Evolutionary conservation across 2,797 vertebrate species (phyloP).

Genomic region (Telmatherina bonti): DNA sequence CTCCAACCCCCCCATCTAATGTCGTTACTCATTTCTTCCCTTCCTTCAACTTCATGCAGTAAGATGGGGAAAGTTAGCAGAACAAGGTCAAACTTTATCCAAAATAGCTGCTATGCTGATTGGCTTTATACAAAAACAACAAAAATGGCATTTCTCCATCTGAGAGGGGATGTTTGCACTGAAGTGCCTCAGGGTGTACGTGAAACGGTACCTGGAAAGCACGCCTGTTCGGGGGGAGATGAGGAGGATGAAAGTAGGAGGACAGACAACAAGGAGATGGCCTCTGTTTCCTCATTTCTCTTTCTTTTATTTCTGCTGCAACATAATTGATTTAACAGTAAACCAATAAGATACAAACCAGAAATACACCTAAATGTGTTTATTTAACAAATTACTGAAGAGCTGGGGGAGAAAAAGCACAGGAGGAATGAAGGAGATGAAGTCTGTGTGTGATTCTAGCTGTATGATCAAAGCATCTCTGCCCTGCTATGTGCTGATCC

Average conservation of each 20-base stretch:
- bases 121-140: slow-evolving; percentile 19
- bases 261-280: slow-evolving; percentile 1
- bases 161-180: slow-evolving; percentile 36
- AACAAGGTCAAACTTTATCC: slow-evolving; percentile 6
- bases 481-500: slow-evolving; percentile 51
- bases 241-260: slow-evolving; percentile 23
- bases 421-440: no score
- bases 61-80: slow-evolving; percentile 17
- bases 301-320: slow-evolving; percentile 21
- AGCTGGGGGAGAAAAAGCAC: no score
- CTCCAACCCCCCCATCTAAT: slow-evolving; percentile 19
- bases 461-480: slow-evolving; percentile 58
- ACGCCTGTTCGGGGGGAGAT: slow-evolving; percentile 43
- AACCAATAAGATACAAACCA: no score
- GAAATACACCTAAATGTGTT: no score
- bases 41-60: not conserved
- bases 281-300: slow-evolving; percentile 9
- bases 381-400: no score
- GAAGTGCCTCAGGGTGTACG: slow-evolving; percentile 26
- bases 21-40: slow-evolving; percentile 15
- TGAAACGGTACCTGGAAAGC: slow-evolving; percentile 48
- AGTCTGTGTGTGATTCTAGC: slow-evolving; percentile 12
- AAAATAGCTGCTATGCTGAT: slow-evolving; percentile 7
- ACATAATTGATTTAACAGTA: not conserved
- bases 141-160: slow-evolving; percentile 30